Percentiles rank a stretch among this genome's conserved stretches.
Evolutionary conservation across 2,797 vertebrate species (phyloP).

Genomic region (Danio jaintianensis): DNA sequence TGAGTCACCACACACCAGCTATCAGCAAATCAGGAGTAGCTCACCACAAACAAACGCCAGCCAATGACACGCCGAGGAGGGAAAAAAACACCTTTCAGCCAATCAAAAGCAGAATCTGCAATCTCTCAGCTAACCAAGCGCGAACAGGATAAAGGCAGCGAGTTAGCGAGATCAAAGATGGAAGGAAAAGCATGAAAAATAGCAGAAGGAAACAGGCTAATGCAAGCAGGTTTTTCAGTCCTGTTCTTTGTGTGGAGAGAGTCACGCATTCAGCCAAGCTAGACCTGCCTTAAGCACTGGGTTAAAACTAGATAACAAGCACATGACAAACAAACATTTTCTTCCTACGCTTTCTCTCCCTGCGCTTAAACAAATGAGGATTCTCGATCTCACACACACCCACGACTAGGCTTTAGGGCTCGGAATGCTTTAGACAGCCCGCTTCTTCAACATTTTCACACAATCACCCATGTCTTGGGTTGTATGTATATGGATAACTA

Average conservation of each 20-base stretch:
- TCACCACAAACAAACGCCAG: slow-evolving; percentile 29
- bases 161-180: neutral
- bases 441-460: neutral
- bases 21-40: slow-evolving; percentile 12
- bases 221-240: neutral
- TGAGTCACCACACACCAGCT: slow-evolving; percentile 37
- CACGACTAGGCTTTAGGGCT: neutral
- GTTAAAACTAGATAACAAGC: slow-evolving; percentile 23
- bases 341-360: slow-evolving; percentile 8
- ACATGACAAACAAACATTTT: slow-evolving; percentile 31
- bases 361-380: slow-evolving; percentile 14
- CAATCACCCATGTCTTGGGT: neutral
- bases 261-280: neutral
- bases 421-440: neutral
- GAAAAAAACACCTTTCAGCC: slow-evolving; percentile 9
- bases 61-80: slow-evolving; percentile 38
- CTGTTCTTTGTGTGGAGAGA: neutral
- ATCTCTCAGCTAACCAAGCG: neutral
- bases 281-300: neutral
- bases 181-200: neutral
- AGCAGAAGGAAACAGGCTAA: neutral
- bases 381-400: slow-evolving; percentile 1
- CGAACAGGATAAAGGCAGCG: neutral
- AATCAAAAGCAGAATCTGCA: neutral
- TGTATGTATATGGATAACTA: neutral